A percentile compares a stretch with the other conserved stretches of the same genome.
Evolutionary conservation across 2,113 vertebrate genomes (phyloP).

Genomic region (Leptodactylus fuscus): DNA sequence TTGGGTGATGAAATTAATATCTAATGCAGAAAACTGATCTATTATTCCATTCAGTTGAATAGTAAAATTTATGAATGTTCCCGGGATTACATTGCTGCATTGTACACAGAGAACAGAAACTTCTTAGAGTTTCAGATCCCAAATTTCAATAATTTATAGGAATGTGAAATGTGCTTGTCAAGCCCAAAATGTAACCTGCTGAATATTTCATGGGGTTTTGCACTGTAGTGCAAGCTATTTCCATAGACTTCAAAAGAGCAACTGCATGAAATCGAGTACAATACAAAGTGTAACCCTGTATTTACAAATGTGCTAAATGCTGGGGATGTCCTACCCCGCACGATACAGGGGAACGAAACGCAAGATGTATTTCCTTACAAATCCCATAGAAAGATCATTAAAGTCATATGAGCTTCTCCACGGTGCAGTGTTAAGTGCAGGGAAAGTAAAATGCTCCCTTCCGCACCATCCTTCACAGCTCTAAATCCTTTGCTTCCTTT

Average conservation of each 20-base stretch:
- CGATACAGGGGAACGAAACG: not conserved
- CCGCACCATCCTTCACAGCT: no score
- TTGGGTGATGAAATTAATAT: not conserved
- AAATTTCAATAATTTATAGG: constrained; percentile 23
- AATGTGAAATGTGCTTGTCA: not conserved
- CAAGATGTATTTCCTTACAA: not conserved
- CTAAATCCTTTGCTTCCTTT: no score
- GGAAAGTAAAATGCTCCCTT: not conserved
- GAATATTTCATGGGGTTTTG: constrained; percentile 10
- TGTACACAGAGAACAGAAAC: not conserved
- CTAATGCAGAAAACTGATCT: not conserved
- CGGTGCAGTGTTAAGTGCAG: no score
- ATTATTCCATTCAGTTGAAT: not conserved
- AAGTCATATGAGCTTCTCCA: not conserved
- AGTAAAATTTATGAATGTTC: not conserved
- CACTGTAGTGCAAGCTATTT: not conserved
- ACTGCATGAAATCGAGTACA: not conserved
- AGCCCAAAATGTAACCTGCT: not conserved
- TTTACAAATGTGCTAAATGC: constrained; percentile 28
- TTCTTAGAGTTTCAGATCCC: not conserved
- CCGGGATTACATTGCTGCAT: not conserved
- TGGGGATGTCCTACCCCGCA: not conserved
- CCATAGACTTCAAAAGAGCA: constrained; percentile 27
- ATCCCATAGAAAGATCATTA: not conserved
- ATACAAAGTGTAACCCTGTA: not conserved